Evolutionary conservation across 1,140 invertebrate genomes (phyloP), one percentile per base, ranked within the genome.

Genomic region (Propsilocerus akamusi): DNA sequence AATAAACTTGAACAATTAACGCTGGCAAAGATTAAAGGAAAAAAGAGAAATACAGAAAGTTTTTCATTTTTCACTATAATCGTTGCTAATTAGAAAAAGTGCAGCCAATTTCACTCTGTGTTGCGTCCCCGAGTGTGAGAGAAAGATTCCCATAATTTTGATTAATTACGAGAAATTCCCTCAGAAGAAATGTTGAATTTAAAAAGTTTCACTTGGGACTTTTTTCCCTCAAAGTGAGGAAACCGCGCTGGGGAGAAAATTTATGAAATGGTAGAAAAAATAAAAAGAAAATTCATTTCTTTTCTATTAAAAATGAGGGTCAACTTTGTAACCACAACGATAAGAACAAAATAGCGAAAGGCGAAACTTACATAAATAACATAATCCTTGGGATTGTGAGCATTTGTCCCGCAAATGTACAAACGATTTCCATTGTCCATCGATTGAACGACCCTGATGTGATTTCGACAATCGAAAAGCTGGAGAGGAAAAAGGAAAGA

Each of bases 361-460:
- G 49, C 7, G 32, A 20, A 59, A 78, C 80, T 83, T 67, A 85
- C 83, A 68, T 87, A 81, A 56, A 89, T 75, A 25, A 87, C 80
- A 73, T 78, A 83, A 60, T 89, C 84, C 64, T 84, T 84, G 8
- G 86, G 86, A 59, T 80, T 83, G 66, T 89, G 83, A 47, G 86
- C 86, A 64, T 89, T 86, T 48, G 84, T 88, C 23, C 85, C 84
- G 64, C 86, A 90, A 41, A 89, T 75, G 64, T 89, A 86, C 20
- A 90, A 69, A 12, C 81, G 68, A 55, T 76, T 73, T 26, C 82
- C 81, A 61, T 85, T 80, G 22, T 80, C 82, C 59, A 88, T 76
- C 5, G 84, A 81, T 62, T 88, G 82, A 53, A 88, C 80, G 28
- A 87, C 84, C 54, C 83, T 72, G 52, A 88, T 80, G 68, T 88